Conservation (phyloP, 2,113 vertebrate species). For the Tursiops truncatus region DNA sequence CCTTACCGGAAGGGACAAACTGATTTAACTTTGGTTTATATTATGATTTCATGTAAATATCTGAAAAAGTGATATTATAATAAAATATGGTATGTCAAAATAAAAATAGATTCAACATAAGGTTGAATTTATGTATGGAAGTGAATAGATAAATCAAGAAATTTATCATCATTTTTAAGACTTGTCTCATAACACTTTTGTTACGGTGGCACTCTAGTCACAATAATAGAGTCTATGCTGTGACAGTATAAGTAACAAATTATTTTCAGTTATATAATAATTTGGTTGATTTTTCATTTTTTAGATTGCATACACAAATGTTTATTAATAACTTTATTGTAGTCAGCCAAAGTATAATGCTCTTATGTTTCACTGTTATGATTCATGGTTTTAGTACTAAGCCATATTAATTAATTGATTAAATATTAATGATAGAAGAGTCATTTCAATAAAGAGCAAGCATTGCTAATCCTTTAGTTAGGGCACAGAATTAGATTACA, state of each 20-base stretch:
- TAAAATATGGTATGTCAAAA: not conserved
- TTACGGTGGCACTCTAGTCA: not conserved
- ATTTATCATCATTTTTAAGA: not conserved
- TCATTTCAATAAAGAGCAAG: slow-evolving; percentile 61
- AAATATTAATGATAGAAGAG: slow-evolving; percentile 83
- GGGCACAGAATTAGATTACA: not conserved
- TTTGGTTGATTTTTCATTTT: not conserved
- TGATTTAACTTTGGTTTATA: not conserved
- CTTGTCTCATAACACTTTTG: not conserved
- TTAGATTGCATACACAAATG: slow-evolving; percentile 32
- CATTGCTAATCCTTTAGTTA: slow-evolving; percentile 48
- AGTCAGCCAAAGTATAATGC: slow-evolving; percentile 66
- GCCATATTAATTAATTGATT: slow-evolving; percentile 78
- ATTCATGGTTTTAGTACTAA: slow-evolving; percentile 72
- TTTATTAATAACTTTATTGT: slow-evolving; percentile 73
- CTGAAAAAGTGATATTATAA: not conserved
- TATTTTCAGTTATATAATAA: not conserved
- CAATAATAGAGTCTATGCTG: not conserved
- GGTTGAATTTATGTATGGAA: not conserved
- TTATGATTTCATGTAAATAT: not conserved
- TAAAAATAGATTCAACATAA: not conserved
- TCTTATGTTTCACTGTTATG: not conserved
- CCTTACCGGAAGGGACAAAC: not conserved
- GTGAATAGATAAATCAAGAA: not conserved
- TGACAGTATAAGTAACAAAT: not conserved